Conservation (phyloP, 2,113 vertebrate genomes). For the Ammodytes marinus region DNA sequence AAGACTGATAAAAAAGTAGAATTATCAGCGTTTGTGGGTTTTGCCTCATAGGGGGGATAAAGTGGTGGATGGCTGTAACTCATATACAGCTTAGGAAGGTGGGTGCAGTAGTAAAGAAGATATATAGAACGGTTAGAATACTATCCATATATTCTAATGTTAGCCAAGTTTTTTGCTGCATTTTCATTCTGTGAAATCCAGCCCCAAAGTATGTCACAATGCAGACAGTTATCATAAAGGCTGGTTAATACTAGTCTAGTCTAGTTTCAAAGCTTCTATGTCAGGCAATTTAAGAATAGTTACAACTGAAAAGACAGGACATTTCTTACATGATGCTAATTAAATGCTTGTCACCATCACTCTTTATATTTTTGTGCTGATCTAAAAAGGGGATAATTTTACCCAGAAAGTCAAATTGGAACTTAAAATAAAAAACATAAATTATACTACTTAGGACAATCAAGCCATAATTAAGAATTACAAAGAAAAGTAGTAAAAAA, state of each 20-base stretch:
- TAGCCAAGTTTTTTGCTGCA: not conserved
- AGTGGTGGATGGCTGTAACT: conserved; percentile 12
- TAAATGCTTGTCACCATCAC: not conserved
- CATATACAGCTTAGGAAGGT: conserved; percentile 5
- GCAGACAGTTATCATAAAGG: not conserved
- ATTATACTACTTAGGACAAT: no score
- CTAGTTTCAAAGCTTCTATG: not conserved
- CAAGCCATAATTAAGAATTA: no score
- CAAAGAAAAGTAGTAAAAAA: no score
- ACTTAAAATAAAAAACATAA: no score
- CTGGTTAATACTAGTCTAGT: not conserved
- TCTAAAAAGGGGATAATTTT: not conserved
- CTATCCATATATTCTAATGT: not conserved
- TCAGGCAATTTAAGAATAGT: not conserved
- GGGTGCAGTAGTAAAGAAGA: conserved; percentile 1
- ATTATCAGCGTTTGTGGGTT: conserved; percentile 9
- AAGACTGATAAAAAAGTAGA: conserved; percentile 19
- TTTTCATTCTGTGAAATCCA: not conserved
- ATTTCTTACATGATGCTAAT: not conserved
- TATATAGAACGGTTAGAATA: conserved; percentile 2
- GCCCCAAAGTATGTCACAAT: not conserved
- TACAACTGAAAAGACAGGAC: not conserved
- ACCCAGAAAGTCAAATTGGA: no score
- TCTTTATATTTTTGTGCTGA: no score
- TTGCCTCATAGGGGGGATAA: conserved; percentile 10